A percentile compares a stretch with the other conserved stretches of the same genome.
phyloP scores from a whole-genome alignment of 2,888 invertebrate genomes.

The Cryptocephalus moraei region DNA sequence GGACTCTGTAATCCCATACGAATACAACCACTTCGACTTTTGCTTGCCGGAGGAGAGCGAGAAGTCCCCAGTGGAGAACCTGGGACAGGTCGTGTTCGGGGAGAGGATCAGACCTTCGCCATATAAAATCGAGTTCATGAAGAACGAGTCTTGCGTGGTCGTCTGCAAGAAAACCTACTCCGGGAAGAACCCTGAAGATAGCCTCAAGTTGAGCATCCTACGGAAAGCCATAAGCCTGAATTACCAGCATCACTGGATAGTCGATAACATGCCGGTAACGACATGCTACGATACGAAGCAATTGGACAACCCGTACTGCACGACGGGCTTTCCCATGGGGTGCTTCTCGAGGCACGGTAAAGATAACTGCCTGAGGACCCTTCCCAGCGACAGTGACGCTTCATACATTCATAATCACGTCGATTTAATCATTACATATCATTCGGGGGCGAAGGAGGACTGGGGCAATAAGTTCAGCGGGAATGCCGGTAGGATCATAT shows the following conservation, averaged over 20 bases:
- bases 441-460: slow-evolving; percentile 78
- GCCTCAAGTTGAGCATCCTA: slow-evolving; percentile 60
- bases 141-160: slow-evolving; percentile 52
- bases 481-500: slow-evolving; percentile 80
- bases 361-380: slow-evolving; percentile 24
- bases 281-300: slow-evolving; percentile 71
- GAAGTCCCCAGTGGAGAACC: slow-evolving; percentile 89
- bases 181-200: slow-evolving; percentile 48
- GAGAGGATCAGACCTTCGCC: slow-evolving; percentile 93
- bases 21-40: slow-evolving; percentile 97
- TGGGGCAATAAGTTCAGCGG: slow-evolving; percentile 73
- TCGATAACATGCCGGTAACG: slow-evolving; percentile 98
- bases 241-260: slow-evolving; percentile 98
- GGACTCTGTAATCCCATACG: slow-evolving; percentile 95
- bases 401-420: slow-evolving; percentile 97
- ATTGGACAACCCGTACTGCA: slow-evolving; percentile 70
- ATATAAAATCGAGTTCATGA: slow-evolving; percentile 78
- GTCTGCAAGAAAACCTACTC: slow-evolving; percentile 63
- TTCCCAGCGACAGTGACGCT: slow-evolving; percentile 45
- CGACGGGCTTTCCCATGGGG: slow-evolving; percentile 93
- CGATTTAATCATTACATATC: slow-evolving; percentile 86
- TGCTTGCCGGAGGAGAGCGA: slow-evolving; percentile 61
- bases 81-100: slow-evolving; percentile 99
- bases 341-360: slow-evolving; percentile 45
- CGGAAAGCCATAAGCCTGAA: slow-evolving; percentile 85